Conservation (phyloP, 1,140 invertebrate genomes). For the Lepidurus couesii region DNA sequence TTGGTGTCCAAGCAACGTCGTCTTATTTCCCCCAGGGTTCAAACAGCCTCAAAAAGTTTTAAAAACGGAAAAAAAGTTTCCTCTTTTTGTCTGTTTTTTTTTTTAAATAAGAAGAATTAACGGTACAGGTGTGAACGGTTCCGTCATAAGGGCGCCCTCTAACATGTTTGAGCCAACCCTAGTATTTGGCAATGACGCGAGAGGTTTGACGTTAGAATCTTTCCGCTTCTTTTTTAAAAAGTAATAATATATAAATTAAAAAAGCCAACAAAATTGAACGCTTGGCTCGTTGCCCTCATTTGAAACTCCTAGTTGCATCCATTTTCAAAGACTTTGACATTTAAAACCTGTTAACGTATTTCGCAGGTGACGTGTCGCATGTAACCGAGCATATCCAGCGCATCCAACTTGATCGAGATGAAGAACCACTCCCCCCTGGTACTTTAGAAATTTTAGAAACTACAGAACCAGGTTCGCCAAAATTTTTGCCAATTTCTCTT, state of each 20-base stretch:
- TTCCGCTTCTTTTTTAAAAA: background rate
- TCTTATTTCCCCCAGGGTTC: background rate
- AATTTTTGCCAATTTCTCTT: background rate
- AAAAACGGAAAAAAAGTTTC: no score
- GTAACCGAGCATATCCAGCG: constrained; percentile 15
- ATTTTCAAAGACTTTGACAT: background rate
- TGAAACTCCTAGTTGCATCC: background rate
- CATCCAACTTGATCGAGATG: background rate
- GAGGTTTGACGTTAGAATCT: background rate
- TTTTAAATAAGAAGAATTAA: background rate
- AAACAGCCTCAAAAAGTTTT: background rate
- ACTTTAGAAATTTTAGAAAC: background rate
- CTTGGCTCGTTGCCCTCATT: background rate
- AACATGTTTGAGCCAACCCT: no score
- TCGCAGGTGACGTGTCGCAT: constrained; percentile 3
- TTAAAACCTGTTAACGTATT: background rate
- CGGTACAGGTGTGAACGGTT: background rate
- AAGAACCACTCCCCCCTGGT: background rate
- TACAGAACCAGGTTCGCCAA: no score
- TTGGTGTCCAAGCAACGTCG: background rate
- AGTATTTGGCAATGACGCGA: background rate
- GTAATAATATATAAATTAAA: background rate
- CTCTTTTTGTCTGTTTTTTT: background rate
- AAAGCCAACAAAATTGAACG: background rate
- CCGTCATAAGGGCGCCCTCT: no score